Conservation (phyloP, 2,888 invertebrate genomes). For the Cosmia trapezina region DNA sequence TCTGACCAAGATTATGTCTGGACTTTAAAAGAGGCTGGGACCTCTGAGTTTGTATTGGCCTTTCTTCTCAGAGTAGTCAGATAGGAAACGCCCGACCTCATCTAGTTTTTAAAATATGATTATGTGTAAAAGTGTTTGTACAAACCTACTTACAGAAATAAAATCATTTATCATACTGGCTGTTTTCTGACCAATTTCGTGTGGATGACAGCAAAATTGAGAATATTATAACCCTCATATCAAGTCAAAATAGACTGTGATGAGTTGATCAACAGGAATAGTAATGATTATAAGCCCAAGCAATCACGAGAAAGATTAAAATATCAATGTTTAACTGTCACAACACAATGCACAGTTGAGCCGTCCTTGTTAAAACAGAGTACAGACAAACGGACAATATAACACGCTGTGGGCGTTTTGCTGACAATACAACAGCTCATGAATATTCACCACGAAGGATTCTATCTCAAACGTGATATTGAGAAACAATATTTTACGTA, state of each 20-base stretch:
- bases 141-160: no score
- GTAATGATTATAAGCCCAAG: background rate
- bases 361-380: conserved; percentile 71
- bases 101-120: no score
- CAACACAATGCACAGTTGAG: conserved; percentile 14
- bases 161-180: background rate
- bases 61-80: no score
- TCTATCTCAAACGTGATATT: conserved; percentile 63
- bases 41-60: no score
- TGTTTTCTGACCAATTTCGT: no score
- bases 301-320: conserved; percentile 38
- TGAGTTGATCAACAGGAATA: background rate
- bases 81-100: no score
- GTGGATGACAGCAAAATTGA: background rate
- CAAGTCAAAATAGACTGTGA: background rate
- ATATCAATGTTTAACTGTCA: conserved; percentile 41
- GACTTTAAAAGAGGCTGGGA: no score
- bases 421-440: conserved; percentile 60
- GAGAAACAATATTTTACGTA: conserved; percentile 30
- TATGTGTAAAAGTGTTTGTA: no score
- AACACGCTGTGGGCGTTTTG: conserved; percentile 34
- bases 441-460: conserved; percentile 73
- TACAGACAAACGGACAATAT: conserved; percentile 64
- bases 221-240: no score
- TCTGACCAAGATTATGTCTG: no score